Evolutionary conservation across 1,140 invertebrate species (phyloP), one percentile per base, ranked within the genome.

Genomic region (Coptotermes formosanus): DNA sequence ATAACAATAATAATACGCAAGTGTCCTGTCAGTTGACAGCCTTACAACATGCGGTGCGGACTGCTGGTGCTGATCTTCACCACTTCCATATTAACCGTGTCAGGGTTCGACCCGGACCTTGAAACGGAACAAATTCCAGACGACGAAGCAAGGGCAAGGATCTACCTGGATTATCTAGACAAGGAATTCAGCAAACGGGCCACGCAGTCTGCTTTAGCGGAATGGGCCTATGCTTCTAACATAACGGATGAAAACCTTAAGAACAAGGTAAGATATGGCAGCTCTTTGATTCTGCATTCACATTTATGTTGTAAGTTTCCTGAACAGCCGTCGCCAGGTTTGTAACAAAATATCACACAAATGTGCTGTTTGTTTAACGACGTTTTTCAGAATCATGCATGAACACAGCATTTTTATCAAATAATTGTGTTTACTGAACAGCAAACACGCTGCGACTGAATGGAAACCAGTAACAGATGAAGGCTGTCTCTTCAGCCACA

Each of bases 201-300:
- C 59, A 87, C 83, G 45, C 43, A 81, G 75, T 85, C 52, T 59
- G 84, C 48, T 55, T 89, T 85, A 3, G 90, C 89, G 30, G 81
- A 89, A 44, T 91, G 90, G 90, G 87, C 85, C 30, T 91, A 89
- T 83, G 87, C 88, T 32, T 90, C 90, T 12, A 91, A 91, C 87
- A 88, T 91, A 43, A 91, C 90, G 2, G 87, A 87, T 9, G 84
- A 87, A 30, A 91, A 90, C 87, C 87, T 86, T 32, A 43, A 83
- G 59, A 44, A 59, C 2, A 87, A 38, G 38, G 38, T 38, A 38
- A 38, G 6, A 38, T 38, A 38, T 38, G 38, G 38, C 38, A 38
- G 38, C 38, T 2, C 2, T 38, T 38, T 38, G 3, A 11, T 30
- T 19, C 23, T 32, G 23, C 8, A 23, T 32, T 82, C 16, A 86